Percentiles rank a stretch among this genome's conserved stretches.
phyloP scores from a whole-genome alignment of 2,797 vertebrate genomes.

The Myotis findleyi region DNA sequence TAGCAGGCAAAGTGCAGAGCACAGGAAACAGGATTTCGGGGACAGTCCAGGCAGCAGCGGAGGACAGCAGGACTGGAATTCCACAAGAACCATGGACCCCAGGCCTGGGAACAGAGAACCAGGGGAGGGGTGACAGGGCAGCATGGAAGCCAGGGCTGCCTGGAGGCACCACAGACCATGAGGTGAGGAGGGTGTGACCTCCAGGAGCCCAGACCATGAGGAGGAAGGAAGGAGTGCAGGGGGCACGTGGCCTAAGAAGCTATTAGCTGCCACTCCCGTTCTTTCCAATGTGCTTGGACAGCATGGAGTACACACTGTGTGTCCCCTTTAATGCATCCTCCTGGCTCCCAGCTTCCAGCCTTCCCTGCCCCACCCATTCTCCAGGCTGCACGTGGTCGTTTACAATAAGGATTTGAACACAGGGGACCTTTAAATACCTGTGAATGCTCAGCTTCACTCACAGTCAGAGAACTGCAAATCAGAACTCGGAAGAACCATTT shows the following conservation, averaged over 20 bases:
- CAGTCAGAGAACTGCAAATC: background rate
- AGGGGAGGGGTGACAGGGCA: background rate
- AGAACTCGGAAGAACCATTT: background rate
- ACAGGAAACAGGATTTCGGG: background rate
- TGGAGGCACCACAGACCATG: background rate
- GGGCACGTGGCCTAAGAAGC: background rate
- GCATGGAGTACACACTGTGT: rapidly evolving
- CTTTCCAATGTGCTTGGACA: rapidly evolving
- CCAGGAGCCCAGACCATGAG: background rate
- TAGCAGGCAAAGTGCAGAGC: background rate
- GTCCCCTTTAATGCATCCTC: rapidly evolving
- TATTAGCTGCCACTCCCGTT: background rate
- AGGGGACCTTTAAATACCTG: background rate
- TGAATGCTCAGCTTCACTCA: background rate
- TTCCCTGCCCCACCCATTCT: too few species aligned
- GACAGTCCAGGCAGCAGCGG: background rate
- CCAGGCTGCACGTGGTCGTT: background rate
- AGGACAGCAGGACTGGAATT: background rate
- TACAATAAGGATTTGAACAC: background rate
- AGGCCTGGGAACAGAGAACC: background rate
- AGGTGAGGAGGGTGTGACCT: background rate
- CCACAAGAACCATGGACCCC: background rate
- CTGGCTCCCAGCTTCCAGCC: background rate
- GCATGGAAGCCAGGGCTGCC: background rate
- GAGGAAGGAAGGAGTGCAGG: background rate